A percentile compares a stretch with the other conserved stretches of the same genome.
phyloP scores from a whole-genome alignment of 2,113 vertebrate species.

The Chaenocephalus aceratus region DNA sequence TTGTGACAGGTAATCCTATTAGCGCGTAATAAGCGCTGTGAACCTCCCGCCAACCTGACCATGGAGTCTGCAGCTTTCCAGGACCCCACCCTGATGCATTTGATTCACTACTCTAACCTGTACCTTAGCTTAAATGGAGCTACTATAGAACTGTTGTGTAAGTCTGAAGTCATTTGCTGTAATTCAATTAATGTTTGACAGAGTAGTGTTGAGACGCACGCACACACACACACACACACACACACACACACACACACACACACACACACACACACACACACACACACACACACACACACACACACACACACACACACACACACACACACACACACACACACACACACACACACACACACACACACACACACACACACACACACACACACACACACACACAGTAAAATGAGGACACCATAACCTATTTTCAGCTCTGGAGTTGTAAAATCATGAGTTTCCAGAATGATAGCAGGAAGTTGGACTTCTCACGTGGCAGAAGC shows the following conservation, averaged over 20 bases:
- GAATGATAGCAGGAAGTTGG: neutral
- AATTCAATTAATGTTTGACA: conserved; percentile 13
- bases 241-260: too few relatives aligned
- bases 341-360: too few relatives aligned
- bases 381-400: too few relatives aligned
- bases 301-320: too few relatives aligned
- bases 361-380: too few relatives aligned
- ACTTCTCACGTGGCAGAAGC: neutral
- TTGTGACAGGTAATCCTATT: conserved; percentile 78
- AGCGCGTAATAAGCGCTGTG: conserved; percentile 67
- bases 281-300: too few relatives aligned
- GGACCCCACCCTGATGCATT: conserved; percentile 28
- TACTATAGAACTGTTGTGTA: neutral
- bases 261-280: too few relatives aligned
- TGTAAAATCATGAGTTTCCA: neutral
- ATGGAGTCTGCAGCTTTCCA: conserved; percentile 24
- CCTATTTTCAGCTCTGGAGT: too few relatives aligned
- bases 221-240: neutral
- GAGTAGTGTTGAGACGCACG: neutral
- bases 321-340: neutral
- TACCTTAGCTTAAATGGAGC: neutral
- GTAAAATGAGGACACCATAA: too few relatives aligned
- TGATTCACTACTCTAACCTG: conserved; percentile 15
- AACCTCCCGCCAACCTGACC: conserved; percentile 58
- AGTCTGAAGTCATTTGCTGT: conserved; percentile 6